phyloP scores from a whole-genome alignment of 2,888 invertebrate species.

The Phanerotoma sp. region DNA sequence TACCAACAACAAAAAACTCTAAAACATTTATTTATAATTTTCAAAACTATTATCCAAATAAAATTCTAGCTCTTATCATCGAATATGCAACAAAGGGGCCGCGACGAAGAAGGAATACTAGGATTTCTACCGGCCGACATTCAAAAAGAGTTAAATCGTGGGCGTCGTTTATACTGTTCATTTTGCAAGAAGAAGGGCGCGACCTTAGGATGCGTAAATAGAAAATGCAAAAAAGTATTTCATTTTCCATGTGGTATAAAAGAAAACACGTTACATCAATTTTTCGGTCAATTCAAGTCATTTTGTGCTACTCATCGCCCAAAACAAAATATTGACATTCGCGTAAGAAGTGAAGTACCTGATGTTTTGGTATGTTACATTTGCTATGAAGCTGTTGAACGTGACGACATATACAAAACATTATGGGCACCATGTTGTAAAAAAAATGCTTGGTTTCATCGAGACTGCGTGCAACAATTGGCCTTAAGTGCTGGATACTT shows the following conservation, averaged over 20 bases:
- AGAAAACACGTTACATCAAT: conserved; percentile 66
- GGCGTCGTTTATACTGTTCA: conserved; percentile 67
- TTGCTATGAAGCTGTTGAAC: conserved; percentile 66
- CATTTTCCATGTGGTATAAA: conserved; percentile 75
- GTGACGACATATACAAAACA: conserved; percentile 57
- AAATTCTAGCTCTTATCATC: conserved; percentile 68
- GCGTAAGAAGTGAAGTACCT: conserved; percentile 39
- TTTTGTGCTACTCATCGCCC: conserved; percentile 67
- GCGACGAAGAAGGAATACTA: conserved; percentile 69
- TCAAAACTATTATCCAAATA: too few relatives aligned
- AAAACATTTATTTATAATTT: too few relatives aligned
- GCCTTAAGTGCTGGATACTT: conserved; percentile 78
- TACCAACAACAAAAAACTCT: conserved; percentile 3
- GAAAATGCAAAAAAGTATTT: conserved; percentile 68
- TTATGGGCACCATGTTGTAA: conserved; percentile 78
- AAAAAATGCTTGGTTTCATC: conserved; percentile 75
- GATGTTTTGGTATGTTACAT: conserved; percentile 64
- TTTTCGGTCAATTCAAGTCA: conserved; percentile 67
- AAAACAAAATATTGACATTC: conserved; percentile 58
- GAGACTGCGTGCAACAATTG: conserved; percentile 71
- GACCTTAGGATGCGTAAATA: conserved; percentile 70
- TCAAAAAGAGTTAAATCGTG: conserved; percentile 65
- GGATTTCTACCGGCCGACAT: conserved; percentile 76
- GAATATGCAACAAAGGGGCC: conserved; percentile 68
- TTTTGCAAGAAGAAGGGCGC: conserved; percentile 70